These are phyloP conservation scores for Melanostoma scalare DNA, from an alignment of 2,888 invertebrate genomes.

Conservation along the genomic window DNA sequence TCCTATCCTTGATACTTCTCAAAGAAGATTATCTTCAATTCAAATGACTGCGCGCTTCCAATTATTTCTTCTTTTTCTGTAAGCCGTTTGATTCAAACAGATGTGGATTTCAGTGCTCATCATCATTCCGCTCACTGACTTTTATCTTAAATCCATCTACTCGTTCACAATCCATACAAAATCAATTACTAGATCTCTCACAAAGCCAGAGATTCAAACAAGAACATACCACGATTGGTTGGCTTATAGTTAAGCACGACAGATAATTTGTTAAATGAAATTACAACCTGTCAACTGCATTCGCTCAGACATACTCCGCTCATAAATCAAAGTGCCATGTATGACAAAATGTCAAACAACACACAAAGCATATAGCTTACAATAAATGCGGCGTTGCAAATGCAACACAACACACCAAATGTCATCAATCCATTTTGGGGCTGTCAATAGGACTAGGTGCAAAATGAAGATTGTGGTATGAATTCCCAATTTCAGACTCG, in stretches of 20 bases:
- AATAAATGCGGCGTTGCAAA: conserved; percentile 22
- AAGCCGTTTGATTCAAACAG: no score
- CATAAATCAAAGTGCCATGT: conserved; percentile 67
- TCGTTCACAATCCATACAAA: no score
- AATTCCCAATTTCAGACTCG: conserved; percentile 4
- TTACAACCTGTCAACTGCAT: conserved; percentile 59
- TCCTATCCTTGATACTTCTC: no score
- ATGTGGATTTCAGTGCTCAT: no score
- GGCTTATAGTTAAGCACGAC: not conserved
- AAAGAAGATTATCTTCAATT: no score
- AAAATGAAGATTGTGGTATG: conserved; percentile 24
- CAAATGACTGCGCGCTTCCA: no score
- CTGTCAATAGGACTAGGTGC: conserved; percentile 27
- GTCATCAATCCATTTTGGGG: conserved; percentile 45
- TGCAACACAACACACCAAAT: conserved; percentile 37
- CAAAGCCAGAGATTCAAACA: no score
- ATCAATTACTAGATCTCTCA: no score
- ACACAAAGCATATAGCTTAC: conserved; percentile 19
- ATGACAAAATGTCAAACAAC: conserved; percentile 66
- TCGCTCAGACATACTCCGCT: conserved; percentile 35
- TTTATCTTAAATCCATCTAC: no score
- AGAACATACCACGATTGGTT: no score
- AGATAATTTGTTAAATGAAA: conserved; percentile 60
- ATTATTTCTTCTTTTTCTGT: no score
- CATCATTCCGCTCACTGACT: no score